A percentile compares a stretch with the other conserved stretches of the same genome.
phyloP scores from a whole-genome alignment of 2,113 vertebrate species.

The Rhynchopsitta pachyrhyncha region DNA sequence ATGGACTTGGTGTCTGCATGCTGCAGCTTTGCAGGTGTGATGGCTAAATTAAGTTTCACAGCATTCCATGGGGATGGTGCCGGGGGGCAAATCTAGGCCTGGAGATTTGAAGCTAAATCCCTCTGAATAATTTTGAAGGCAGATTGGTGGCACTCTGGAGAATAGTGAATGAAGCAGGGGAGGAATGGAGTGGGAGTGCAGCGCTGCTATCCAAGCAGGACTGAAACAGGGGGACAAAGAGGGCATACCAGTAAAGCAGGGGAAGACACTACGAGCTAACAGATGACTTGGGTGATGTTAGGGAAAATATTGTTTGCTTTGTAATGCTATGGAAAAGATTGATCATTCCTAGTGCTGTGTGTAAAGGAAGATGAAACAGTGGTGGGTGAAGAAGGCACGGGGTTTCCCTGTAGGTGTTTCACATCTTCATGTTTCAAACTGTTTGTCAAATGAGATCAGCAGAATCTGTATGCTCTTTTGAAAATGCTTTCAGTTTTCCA shows the following conservation, averaged over 20 bases:
- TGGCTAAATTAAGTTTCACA: slow-evolving; percentile 12
- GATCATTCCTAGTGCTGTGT: background rate
- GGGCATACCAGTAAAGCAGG: background rate
- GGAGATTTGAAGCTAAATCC: background rate
- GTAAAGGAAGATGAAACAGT: background rate
- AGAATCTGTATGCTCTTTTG: background rate
- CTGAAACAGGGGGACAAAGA: background rate
- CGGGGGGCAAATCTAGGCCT: background rate
- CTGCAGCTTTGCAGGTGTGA: background rate
- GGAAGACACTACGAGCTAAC: background rate
- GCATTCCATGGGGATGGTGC: background rate
- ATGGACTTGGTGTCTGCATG: background rate
- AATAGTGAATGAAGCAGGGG: background rate
- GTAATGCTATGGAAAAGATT: background rate
- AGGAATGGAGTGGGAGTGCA: background rate
- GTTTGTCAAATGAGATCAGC: background rate
- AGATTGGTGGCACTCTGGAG: background rate
- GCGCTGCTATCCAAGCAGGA: background rate
- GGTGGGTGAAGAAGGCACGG: background rate
- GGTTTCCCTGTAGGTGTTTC: background rate
- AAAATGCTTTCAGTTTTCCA: background rate
- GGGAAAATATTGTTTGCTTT: background rate
- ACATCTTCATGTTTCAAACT: background rate
- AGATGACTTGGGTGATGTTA: background rate
- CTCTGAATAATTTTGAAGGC: slow-evolving; percentile 1